Evolutionary conservation across 2,888 invertebrate genomes (phyloP), one percentile per base, ranked within the genome.

Genomic region (Tryphoninae sp.): DNA sequence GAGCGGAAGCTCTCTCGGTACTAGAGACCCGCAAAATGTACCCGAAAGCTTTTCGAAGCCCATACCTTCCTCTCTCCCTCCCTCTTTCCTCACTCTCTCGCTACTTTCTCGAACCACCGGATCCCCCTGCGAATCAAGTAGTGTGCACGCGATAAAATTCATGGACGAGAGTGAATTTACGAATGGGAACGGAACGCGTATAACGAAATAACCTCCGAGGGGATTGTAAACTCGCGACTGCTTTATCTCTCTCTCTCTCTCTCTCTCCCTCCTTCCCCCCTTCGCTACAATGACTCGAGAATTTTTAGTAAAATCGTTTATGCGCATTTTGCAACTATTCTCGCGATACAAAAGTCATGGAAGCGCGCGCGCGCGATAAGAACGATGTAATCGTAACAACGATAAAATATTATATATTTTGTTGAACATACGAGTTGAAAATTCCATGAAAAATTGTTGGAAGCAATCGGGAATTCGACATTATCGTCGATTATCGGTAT

Each of bases 91-190:
- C 51, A 49, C 22, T 16, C 59, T 2, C 45, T 45, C 45, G 42
- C 26, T 78, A 26, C 13, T 78, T 74, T 69, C 58, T 59, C 51
- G 69, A 78, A 73, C 59, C 65, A 59, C 65, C 65, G 53, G 64
- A 81, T 78, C 74, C 22, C 61, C 61, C 72, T 61, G 61, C 51
- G 72, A 76, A 80, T 72, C 59, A 65, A 73, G 71, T 74, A 64
- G 74, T 65, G 77, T 74, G 69, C 74, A 78, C 78, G 76, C 74
- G 65, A 78, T 81, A 74, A 74, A 78, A 74, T 74, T 78, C 69
- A 81, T 65, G 69, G 67, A 26, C 23, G 53, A 51, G 40, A 68
- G 69, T 69, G 55, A 79, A 76, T 79, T 67, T 62, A 49, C 65
- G 42, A 79, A 68, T 55, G 55, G 55, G 33, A 49, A 72, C 49